Percentiles rank a stretch among this genome's conserved stretches.
These are phyloP conservation scores for Cyrtorhinus lividipennis DNA, from an alignment of 1,140 invertebrate species.

Conservation along the genomic window DNA sequence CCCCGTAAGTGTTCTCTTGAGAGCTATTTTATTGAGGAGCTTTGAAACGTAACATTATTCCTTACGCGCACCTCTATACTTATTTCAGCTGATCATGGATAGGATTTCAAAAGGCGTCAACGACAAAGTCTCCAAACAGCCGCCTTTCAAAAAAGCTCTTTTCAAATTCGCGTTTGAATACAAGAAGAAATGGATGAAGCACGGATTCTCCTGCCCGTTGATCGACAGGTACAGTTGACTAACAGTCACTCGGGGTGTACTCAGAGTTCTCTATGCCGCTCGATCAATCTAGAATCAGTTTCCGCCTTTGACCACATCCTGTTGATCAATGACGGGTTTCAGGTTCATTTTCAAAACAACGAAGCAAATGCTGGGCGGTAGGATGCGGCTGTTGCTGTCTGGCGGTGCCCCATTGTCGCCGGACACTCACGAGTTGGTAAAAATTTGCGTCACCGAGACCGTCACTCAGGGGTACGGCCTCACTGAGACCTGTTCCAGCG, in stretches of 20 bases:
- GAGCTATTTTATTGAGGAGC: no score
- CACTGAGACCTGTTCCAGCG: conserved; percentile 90
- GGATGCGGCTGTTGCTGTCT: conserved; percentile 67
- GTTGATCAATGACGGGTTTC: no score
- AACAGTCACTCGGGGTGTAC: no score
- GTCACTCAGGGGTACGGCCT: conserved; percentile 93
- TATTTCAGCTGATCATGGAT: conserved; percentile 79
- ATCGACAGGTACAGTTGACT: conserved; percentile 58
- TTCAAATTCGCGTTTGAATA: conserved; percentile 89
- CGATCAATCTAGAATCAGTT: no score
- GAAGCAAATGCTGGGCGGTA: conserved; percentile 68
- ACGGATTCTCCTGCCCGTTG: conserved; percentile 70
- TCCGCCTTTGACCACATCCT: no score
- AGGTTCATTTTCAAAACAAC: conserved; percentile 65
- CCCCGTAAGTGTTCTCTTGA: conserved; percentile 69
- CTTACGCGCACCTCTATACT: no score
- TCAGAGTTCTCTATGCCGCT: no score
- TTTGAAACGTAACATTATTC: no score
- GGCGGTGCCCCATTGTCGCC: conserved; percentile 92
- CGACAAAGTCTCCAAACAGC: conserved; percentile 70
- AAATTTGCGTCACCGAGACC: conserved; percentile 79
- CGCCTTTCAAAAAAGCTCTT: conserved; percentile 54
- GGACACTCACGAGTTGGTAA: conserved; percentile 89
- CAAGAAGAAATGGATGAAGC: conserved; percentile 67
- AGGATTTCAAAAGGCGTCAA: conserved; percentile 89